Evolutionary conservation across 2,797 vertebrate genomes (phyloP), one percentile per base, ranked within the genome.

Genomic region (Odontamblyopus lacepedii): DNA sequence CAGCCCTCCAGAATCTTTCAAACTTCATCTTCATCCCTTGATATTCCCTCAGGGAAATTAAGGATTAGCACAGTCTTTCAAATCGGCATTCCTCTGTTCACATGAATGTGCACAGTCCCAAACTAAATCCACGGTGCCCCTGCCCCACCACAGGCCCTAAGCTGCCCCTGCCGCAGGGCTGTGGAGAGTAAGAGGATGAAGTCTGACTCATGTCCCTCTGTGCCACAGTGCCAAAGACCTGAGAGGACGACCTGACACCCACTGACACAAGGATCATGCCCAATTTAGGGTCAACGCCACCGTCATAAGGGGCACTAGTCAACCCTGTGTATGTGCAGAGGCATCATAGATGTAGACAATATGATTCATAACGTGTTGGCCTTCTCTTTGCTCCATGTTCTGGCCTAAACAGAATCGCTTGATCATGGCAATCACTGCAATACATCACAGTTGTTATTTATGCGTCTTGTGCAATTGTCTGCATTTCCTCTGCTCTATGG

Each of bases 21-120:
- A 79, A 90, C 83, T 79, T 62, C 62, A 35, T 81, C 81, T 78
- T 88, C 86, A 89, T 90, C 87, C 84, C 70, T 51, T 84, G 86
- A 92, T 92, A 91, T 89, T 93, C 91, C 92, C 89, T 88, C 83
- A 81, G 93, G 89, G 89, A 93, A 92, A 93, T 93, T 87, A 91
- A 87, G 92, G 92, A 94, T 94, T 94, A 93, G 83, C 82, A 76
- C 79, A 76, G 87, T 83, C 78, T 91, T 93, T 90, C 82, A 87
- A 83, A 87, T 79, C 81, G 85, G 83, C 88, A 91, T 88, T 90
- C 78, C 85, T 86, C 81, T 68, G 83, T 88, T 88, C 71, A 80
- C 86, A 89, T 91, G 88, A 87, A 88, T 84, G 83, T 77, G 72
- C 73, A 78, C 72, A 75, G 76, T 72, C 86, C 83, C 75, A 51